Conservation (phyloP, 2,113 vertebrate genomes). For the Nothoprocta pentlandii region DNA sequence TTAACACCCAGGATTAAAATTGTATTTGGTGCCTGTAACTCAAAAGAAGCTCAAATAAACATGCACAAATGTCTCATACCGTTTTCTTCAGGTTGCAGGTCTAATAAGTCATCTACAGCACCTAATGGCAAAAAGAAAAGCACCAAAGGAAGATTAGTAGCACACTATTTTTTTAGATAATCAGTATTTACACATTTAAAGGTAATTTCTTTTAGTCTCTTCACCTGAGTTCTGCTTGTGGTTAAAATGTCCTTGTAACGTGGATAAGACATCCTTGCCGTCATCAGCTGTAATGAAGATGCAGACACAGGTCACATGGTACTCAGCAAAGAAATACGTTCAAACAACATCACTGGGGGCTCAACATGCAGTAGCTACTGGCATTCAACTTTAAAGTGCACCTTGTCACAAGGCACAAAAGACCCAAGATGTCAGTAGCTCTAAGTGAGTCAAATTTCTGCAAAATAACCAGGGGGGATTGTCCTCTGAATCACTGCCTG, state of each 20-base stretch:
- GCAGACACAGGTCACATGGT: slow-evolving; percentile 25
- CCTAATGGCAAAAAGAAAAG: slow-evolving; percentile 51
- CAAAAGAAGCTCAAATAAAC: slow-evolving; percentile 22
- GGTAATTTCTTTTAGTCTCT: slow-evolving; percentile 4
- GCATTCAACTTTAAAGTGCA: not conserved
- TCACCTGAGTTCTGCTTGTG: slow-evolving; percentile 71
- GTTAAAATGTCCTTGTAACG: slow-evolving; percentile 56
- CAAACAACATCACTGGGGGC: not conserved
- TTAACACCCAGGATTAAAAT: not conserved
- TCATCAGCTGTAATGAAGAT: slow-evolving; percentile 68
- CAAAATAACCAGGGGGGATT: not conserved
- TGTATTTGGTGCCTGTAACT: not conserved
- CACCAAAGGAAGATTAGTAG: slow-evolving; percentile 14
- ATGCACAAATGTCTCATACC: slow-evolving; percentile 65
- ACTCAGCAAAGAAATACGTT: not conserved
- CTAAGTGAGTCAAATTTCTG: not conserved
- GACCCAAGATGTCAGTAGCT: not conserved
- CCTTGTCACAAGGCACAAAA: not conserved
- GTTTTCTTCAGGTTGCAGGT: slow-evolving; percentile 77
- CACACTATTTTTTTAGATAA: not conserved
- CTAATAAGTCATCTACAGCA: slow-evolving; percentile 77
- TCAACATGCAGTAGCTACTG: not conserved
- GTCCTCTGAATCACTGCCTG: not conserved
- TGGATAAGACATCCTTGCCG: slow-evolving; percentile 47
- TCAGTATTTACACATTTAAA: not conserved